Evolutionary conservation across 53 echinoderm and acorn worm species (phyloP).

Genomic region (Apostichopus leukothele): DNA sequence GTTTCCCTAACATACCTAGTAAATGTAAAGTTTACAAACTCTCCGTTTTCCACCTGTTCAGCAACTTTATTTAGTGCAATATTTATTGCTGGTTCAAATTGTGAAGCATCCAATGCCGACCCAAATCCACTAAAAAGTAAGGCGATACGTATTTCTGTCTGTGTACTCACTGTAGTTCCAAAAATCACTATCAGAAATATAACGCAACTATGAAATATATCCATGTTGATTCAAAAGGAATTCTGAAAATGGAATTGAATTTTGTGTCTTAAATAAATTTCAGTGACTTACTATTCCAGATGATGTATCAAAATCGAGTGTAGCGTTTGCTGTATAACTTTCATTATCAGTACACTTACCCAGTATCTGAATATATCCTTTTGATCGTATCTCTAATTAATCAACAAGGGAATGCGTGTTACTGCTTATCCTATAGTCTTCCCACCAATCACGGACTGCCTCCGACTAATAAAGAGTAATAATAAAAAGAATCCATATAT

Average conservation of each 20-base stretch:
- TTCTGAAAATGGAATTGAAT: not conserved
- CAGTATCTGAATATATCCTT: too few species aligned
- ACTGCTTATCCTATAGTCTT: not conserved
- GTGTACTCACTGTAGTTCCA: not conserved
- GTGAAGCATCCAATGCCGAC: not conserved
- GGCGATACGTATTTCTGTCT: constrained; percentile 2
- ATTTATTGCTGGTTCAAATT: not conserved
- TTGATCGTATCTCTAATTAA: not conserved
- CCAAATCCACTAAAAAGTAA: not conserved
- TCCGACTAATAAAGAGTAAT: not conserved
- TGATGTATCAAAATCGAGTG: not conserved
- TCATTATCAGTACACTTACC: too few species aligned
- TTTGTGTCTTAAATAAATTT: not conserved
- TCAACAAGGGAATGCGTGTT: not conserved
- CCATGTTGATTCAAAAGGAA: not conserved
- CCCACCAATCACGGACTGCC: not conserved
- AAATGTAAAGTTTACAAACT: not conserved
- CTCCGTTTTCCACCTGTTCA: not conserved
- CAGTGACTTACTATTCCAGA: not conserved
- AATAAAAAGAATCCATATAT: too few species aligned
- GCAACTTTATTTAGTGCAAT: not conserved
- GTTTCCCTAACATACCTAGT: not conserved
- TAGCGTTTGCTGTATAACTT: not conserved
- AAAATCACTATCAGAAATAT: not conserved
- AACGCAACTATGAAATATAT: not conserved